phyloP scores from a whole-genome alignment of 92 coral and sea anemone genomes.

The Bergia puertoricense region DNA sequence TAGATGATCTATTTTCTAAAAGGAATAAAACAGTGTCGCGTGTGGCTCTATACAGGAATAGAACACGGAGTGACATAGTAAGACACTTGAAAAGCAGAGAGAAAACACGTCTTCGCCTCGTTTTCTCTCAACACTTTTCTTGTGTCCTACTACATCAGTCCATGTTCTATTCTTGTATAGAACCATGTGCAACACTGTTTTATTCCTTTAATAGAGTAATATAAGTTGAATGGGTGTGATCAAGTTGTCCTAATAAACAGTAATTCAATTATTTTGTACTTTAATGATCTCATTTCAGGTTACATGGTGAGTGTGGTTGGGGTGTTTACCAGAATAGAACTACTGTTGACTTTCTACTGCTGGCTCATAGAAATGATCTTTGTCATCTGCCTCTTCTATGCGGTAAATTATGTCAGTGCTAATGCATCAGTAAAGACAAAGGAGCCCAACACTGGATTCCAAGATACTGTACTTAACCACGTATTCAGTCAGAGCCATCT shows the following conservation, averaged over 20 bases:
- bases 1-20: too few relatives aligned
- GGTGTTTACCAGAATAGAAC: constrained; percentile 56
- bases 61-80: too few relatives aligned
- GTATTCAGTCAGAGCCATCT: constrained; percentile 67
- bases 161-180: too few relatives aligned
- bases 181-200: too few relatives aligned
- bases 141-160: too few relatives aligned
- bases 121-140: too few relatives aligned
- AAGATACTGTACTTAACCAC: constrained; percentile 39
- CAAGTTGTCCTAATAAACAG: neutral
- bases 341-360: constrained; percentile 62
- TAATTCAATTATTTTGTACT: neutral
- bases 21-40: too few relatives aligned
- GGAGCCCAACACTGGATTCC: constrained; percentile 20
- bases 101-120: too few relatives aligned
- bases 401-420: constrained; percentile 47
- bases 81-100: too few relatives aligned
- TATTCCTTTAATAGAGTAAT: too few relatives aligned
- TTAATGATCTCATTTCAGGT: constrained; percentile 33
- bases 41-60: too few relatives aligned
- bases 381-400: constrained; percentile 49
- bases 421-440: constrained; percentile 19
- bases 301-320: constrained; percentile 61
- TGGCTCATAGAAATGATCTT: constrained; percentile 61
- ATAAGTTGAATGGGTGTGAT: neutral